Conservation (phyloP, 2,797 vertebrate species). For the Danio choprae region DNA sequence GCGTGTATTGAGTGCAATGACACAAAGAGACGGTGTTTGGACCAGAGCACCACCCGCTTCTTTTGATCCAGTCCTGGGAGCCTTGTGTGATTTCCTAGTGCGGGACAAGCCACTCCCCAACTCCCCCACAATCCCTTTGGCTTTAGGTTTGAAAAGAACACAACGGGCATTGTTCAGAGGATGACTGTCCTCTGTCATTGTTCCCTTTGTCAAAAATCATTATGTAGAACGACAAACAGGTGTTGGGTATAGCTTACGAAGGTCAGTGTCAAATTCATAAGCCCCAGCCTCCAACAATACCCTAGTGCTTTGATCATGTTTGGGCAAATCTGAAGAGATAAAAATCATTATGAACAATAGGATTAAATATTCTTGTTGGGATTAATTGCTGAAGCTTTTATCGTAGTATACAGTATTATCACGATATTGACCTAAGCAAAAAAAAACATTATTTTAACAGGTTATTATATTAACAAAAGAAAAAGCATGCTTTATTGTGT, state of each 20-base stretch:
- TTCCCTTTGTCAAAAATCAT: slow-evolving; percentile 73
- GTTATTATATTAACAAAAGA: no score
- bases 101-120: slow-evolving; percentile 9
- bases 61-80: slow-evolving; percentile 34
- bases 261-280: slow-evolving; percentile 43
- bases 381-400: no score
- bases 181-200: slow-evolving; percentile 69
- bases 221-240: slow-evolving; percentile 71
- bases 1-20: slow-evolving; percentile 13
- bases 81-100: slow-evolving; percentile 20
- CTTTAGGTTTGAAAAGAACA: slow-evolving; percentile 68
- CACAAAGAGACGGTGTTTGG: slow-evolving; percentile 23
- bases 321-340: background rate
- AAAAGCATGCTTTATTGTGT: no score
- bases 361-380: no score
- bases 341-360: background rate
- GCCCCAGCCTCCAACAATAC: background rate
- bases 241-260: slow-evolving; percentile 45
- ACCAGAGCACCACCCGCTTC: slow-evolving; percentile 27
- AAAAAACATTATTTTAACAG: no score
- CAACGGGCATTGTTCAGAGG: slow-evolving; percentile 72
- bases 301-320: background rate
- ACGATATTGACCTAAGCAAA: no score
- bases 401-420: no score
- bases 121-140: slow-evolving; percentile 50